Percentiles rank a stretch among this genome's conserved stretches.
Evolutionary conservation across 2,113 vertebrate species (phyloP).

Genomic region (Caranx ignobilis): DNA sequence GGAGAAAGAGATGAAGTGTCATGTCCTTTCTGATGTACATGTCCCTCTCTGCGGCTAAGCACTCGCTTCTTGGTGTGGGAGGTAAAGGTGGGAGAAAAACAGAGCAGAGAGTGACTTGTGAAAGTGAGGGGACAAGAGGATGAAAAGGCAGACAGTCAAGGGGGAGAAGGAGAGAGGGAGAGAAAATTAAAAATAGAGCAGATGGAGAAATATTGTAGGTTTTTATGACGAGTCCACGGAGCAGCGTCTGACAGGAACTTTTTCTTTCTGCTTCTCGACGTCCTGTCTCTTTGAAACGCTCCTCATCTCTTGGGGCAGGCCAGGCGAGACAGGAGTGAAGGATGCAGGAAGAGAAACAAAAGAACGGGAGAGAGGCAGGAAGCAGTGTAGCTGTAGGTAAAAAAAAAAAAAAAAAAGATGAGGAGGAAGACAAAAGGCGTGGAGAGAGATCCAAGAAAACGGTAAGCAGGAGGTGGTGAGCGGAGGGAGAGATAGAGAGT

Average conservation of each 20-base stretch:
- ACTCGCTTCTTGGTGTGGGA: slow-evolving; percentile 12
- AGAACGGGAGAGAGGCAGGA: slow-evolving; percentile 1
- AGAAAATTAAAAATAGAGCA: slow-evolving; percentile 9
- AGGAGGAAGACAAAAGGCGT: slow-evolving; percentile 23
- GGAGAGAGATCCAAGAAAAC: slow-evolving; percentile 14
- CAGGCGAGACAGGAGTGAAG: slow-evolving; percentile 2
- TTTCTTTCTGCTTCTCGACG: background rate
- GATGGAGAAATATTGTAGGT: slow-evolving; percentile 6
- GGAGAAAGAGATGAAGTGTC: background rate
- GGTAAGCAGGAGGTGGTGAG: slow-evolving; percentile 1
- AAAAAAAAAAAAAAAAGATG: slow-evolving; percentile 22
- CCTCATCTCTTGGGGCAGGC: slow-evolving; percentile 37
- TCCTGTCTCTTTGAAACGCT: slow-evolving; percentile 11
- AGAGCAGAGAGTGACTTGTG: slow-evolving; percentile 17
- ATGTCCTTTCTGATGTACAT: background rate
- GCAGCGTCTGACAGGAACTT: background rate
- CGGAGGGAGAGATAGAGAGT: background rate
- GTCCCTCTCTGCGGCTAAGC: slow-evolving; percentile 1
- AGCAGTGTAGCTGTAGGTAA: slow-evolving; percentile 30
- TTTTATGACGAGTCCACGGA: slow-evolving; percentile 2
- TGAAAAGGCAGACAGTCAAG: slow-evolving; percentile 17
- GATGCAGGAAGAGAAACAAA: slow-evolving; percentile 8
- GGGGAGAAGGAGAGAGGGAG: background rate
- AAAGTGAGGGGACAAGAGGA: slow-evolving; percentile 2
- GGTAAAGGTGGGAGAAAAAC: background rate